Base-by-base conservation (phyloP, 2,888 invertebrate genomes). In the Pyralis farinalis region DNA sequence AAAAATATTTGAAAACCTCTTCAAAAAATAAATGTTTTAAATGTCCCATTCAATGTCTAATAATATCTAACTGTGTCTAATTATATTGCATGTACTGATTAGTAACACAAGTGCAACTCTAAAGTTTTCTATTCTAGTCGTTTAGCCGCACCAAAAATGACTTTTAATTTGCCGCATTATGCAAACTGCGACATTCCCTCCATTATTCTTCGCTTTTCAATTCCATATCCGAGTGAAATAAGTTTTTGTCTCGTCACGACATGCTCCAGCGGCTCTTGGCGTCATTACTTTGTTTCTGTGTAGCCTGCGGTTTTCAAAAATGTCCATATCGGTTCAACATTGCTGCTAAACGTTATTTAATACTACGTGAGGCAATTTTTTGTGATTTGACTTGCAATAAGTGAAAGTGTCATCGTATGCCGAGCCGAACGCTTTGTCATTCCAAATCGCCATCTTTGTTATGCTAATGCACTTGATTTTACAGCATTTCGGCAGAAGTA, bases 381-480 rank as follows among this genome's bases (percentile, higher is more conserved):
- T 71, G 68, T 58, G 52, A 46, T 43, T 42, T 54, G 49, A 57
- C 63, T 54, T 54, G 45, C 48, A 46, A 66, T 71, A 78, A 86
- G 82, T 74, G 86, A 88, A 86, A 88, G 87, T 86, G 83, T 70
- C 66, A 58, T 66, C 65, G 69, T 66, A 61, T 63, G 57, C 63
- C 57, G 55, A 63, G 63, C 68, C 58, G 38, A 58, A 47, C 51
- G 63, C 65, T 73, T 76, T 74, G 81, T 84, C 74, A 75, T 67
- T 68, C 62, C 71, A 79, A 81, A 81, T 80, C 68, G 72, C 67
- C 55, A 65, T 70, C 78, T 74, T 87, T 88, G 86, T 88, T 77
- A 88, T 88, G 87, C 69, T 85, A 87, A 88, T 85, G 65, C 45
- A 40, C 62, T 65, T 62, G 67, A 78, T 81, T 86, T 84, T 75